Conservation (phyloP, 2,888 invertebrate genomes). For the Epirrhoe alternata region DNA sequence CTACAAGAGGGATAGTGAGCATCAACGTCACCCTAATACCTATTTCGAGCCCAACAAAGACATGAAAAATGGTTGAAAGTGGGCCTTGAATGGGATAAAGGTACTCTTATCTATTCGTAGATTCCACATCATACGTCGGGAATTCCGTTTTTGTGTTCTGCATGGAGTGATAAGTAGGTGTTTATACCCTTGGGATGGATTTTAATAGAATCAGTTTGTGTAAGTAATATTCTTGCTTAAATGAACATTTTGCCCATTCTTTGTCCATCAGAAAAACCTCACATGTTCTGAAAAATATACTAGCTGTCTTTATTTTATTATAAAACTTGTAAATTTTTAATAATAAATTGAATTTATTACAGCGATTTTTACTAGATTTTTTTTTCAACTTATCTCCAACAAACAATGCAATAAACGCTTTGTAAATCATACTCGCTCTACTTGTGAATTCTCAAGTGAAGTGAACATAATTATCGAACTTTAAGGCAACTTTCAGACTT, state of each 20-base stretch:
- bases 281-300: no score
- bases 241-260: slow-evolving; percentile 13
- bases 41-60: slow-evolving; percentile 74
- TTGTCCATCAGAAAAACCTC: no score
- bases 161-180: slow-evolving; percentile 43
- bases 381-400: no score
- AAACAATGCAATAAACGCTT: slow-evolving; percentile 4
- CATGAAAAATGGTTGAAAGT: slow-evolving; percentile 79
- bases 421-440: slow-evolving; percentile 7
- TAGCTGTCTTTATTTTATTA: no score
- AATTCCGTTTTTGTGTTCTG: slow-evolving; percentile 52
- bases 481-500: not conserved
- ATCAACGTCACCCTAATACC: slow-evolving; percentile 70
- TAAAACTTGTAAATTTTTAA: no score
- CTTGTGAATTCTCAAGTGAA: slow-evolving; percentile 8
- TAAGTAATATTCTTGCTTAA: slow-evolving; percentile 38
- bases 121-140: slow-evolving; percentile 64
- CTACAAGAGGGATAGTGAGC: slow-evolving; percentile 62
- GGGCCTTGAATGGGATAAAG: slow-evolving; percentile 77
- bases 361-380: no score
- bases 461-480: slow-evolving; percentile 8
- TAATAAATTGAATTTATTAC: no score
- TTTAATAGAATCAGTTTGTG: slow-evolving; percentile 20
- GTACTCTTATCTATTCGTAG: slow-evolving; percentile 74
- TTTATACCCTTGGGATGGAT: slow-evolving; percentile 37